A percentile compares a stretch with the other conserved stretches of the same genome.
Evolutionary conservation across 1,140 invertebrate species (phyloP).

Genomic region (Eciton burchellii): DNA sequence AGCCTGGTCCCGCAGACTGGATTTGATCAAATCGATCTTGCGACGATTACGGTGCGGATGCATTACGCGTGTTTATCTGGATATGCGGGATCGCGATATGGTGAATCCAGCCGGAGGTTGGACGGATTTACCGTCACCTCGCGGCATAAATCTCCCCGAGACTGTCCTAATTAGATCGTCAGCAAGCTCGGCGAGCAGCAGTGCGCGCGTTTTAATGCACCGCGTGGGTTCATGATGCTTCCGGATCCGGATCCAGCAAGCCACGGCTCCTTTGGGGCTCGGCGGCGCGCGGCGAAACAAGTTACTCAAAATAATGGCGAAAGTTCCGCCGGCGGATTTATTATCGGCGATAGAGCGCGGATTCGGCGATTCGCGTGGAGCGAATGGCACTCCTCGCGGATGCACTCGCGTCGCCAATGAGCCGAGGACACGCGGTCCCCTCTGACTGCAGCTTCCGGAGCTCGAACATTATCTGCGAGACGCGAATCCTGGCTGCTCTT

Average conservation of each 20-base stretch:
- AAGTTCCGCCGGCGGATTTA: slow-evolving; percentile 42
- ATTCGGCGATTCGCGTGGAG: slow-evolving; percentile 34
- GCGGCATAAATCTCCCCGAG: not conserved
- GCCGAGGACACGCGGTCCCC: not conserved
- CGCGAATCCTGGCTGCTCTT: slow-evolving; percentile 5
- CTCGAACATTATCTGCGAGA: slow-evolving; percentile 44
- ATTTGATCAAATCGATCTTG: slow-evolving; percentile 56
- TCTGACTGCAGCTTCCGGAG: slow-evolving; percentile 25
- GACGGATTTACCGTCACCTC: not conserved
- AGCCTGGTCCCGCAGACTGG: slow-evolving; percentile 8
- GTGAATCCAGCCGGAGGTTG: slow-evolving; percentile 11
- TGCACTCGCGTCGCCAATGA: slow-evolving; percentile 34
- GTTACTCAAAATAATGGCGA: slow-evolving; percentile 46
- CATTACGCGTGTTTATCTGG: not conserved
- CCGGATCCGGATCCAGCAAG: not conserved
- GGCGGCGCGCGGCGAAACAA: slow-evolving; percentile 23
- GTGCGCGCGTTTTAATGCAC: not conserved
- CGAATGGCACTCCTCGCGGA: not conserved
- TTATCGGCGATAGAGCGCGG: slow-evolving; percentile 26
- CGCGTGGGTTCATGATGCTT: not conserved
- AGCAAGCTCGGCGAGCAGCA: not conserved
- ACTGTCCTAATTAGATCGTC: slow-evolving; percentile 13
- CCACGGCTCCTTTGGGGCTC: not conserved
- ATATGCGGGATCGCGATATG: not conserved
- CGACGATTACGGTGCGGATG: slow-evolving; percentile 6